Percentiles rank a stretch among this genome's conserved stretches.
Conservation (phyloP, 2,888 invertebrate genomes). For the Hydrotaea cyrtoneurina region DNA sequence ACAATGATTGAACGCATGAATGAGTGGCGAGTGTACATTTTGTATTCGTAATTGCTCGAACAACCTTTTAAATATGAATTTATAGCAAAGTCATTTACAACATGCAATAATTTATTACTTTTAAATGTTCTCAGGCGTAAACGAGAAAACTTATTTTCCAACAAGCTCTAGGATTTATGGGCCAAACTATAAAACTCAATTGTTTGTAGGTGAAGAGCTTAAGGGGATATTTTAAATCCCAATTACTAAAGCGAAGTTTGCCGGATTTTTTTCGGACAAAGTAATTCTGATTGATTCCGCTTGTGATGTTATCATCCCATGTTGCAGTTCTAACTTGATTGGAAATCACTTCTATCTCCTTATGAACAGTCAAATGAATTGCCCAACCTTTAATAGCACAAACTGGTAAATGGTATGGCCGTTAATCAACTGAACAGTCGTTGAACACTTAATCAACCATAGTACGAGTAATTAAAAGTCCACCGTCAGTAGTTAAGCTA, state of each 20-base stretch:
- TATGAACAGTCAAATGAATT: background rate
- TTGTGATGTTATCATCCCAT: background rate
- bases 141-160: background rate
- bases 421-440: background rate
- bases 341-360: background rate
- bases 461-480: slow-evolving; percentile 6
- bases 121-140: too few species aligned
- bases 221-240: too few species aligned
- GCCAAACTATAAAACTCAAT: too few species aligned
- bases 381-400: background rate
- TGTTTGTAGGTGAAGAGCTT: too few species aligned
- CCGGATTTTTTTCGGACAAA: too few species aligned
- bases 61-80: background rate
- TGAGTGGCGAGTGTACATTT: background rate
- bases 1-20: background rate
- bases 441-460: slow-evolving; percentile 2
- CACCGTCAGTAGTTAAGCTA: slow-evolving; percentile 1
- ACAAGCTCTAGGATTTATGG: background rate
- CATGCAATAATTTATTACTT: background rate
- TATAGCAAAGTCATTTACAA: background rate
- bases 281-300: too few species aligned
- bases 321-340: background rate
- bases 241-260: too few species aligned
- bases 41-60: background rate
- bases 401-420: background rate